A percentile compares a stretch with the other conserved stretches of the same genome.
phyloP scores from a whole-genome alignment of 2,113 vertebrate genomes.

The Ivindomyrus marchei region DNA sequence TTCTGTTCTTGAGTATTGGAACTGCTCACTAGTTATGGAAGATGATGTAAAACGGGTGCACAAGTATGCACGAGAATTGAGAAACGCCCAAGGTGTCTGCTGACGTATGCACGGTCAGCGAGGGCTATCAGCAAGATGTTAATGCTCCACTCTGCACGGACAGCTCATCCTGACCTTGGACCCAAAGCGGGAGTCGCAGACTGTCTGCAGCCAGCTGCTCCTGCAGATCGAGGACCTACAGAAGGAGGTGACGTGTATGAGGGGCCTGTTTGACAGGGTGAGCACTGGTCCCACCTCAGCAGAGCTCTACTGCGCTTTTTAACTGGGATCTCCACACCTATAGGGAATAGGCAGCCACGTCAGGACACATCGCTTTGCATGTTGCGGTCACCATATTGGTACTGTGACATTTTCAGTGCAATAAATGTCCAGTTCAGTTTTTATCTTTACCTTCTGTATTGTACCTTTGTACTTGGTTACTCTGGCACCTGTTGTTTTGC shows the following conservation, averaged over 20 bases:
- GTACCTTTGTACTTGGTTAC: not conserved
- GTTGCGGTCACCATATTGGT: not conserved
- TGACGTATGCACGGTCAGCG: not conserved
- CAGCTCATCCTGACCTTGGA: conserved; percentile 79
- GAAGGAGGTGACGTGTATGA: conserved; percentile 73
- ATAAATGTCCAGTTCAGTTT: not conserved
- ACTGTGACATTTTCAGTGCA: not conserved
- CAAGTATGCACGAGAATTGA: not conserved
- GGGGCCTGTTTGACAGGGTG: conserved; percentile 73
- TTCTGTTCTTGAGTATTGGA: too few relatives aligned
- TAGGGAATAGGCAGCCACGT: conserved; percentile 54
- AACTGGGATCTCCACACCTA: not conserved
- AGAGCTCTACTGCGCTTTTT: not conserved
- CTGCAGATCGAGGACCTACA: conserved; percentile 61
- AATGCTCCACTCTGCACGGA: not conserved
- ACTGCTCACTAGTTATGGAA: too few relatives aligned
- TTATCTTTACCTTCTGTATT: not conserved
- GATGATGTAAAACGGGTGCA: too few relatives aligned
- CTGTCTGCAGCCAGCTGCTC: conserved; percentile 68
- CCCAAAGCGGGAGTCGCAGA: conserved; percentile 56
- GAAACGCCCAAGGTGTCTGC: not conserved
- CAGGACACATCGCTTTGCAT: conserved; percentile 50
- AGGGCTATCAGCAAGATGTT: not conserved
- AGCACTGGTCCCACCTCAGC: conserved; percentile 2
- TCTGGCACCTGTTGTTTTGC: not conserved